Evolutionary conservation across 2,797 vertebrate species (phyloP).

Genomic region (Buceros bicornis): DNA sequence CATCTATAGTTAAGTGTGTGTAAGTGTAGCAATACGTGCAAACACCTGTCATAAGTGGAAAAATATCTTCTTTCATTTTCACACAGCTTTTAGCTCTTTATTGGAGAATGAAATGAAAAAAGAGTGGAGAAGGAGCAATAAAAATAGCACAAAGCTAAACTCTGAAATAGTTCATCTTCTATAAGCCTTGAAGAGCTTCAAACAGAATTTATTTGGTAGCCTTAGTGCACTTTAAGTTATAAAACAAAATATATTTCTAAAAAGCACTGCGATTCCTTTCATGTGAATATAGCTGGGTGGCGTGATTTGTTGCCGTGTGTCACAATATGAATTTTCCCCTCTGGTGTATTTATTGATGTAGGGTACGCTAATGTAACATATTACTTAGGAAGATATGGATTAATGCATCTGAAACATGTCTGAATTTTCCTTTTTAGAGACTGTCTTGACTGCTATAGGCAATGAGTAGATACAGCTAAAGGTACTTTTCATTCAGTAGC

Average conservation of each 20-base stretch:
- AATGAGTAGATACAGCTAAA: neutral
- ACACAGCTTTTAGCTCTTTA: slow-evolving; percentile 8
- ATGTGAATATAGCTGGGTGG: neutral
- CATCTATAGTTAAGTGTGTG: neutral
- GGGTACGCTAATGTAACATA: neutral
- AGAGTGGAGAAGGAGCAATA: neutral
- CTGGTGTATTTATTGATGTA: neutral
- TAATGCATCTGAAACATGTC: neutral
- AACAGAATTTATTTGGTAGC: neutral
- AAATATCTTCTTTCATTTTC: slow-evolving; percentile 3
- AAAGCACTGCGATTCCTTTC: neutral
- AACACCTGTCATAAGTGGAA: neutral
- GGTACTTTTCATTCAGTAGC: neutral
- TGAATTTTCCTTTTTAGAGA: neutral
- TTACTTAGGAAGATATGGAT: neutral
- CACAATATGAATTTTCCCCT: neutral
- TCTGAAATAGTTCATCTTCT: neutral
- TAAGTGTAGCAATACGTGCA: neutral
- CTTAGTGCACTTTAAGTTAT: neutral
- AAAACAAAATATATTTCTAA: neutral
- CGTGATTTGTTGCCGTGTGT: neutral
- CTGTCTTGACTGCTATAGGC: neutral
- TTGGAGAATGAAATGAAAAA: neutral
- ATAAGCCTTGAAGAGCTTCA: neutral
- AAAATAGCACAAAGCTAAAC: slow-evolving; percentile 9